Base-by-base conservation (phyloP, 2,888 invertebrate genomes). In the Diaprepes abbreviatus region DNA sequence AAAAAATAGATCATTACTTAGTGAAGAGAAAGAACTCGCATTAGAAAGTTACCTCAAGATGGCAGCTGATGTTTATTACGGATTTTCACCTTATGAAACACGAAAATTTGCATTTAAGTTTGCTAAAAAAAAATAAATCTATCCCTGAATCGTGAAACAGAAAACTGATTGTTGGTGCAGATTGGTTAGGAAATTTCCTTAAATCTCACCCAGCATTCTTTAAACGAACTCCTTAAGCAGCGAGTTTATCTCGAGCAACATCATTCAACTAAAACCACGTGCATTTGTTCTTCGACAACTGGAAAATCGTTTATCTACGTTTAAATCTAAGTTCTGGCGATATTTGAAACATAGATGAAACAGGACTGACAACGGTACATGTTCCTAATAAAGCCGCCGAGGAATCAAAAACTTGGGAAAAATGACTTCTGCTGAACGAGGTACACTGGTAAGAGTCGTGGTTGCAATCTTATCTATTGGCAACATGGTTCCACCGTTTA, bases 261-360 rank as follows among this genome's bases (percentile, higher is more conserved):
- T 73, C 73, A 45, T 80, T 80, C 69, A 80, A 79, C 60, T 35
- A 57, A 62, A 60, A 36, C n/a, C 78, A 76, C 68, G 73, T 73
- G 2, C 38, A 48, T 21, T 10, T n/a, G 6, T 74, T 74, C 54
- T 81, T 50, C 77, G 70, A 75, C 17, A 74, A 76, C 54, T 59
- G 78, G 36, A 9, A 31, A 66, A 66, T 36, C 48, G 75, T 75
- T 45, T 48, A 45, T 7, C 45, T 6, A 24, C 43, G 14, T 12
- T 31, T 60, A 33, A 16, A 33, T 33, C 33, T 9, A 33, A 33
- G 33, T 9, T 9, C 33, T 33, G 33, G 48, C 12, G 48, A 62
- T 7, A 62, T 50, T 35, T 62, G 31, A 14, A 62, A 60, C 17
- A 33, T 60, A 19, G 60, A 60, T 17, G 45, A 60, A n/a, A 60